A percentile compares a stretch with the other conserved stretches of the same genome.
These are phyloP conservation scores for Fistularia commersonii DNA, from an alignment of 2,797 vertebrate species.

Conservation along the genomic window DNA sequence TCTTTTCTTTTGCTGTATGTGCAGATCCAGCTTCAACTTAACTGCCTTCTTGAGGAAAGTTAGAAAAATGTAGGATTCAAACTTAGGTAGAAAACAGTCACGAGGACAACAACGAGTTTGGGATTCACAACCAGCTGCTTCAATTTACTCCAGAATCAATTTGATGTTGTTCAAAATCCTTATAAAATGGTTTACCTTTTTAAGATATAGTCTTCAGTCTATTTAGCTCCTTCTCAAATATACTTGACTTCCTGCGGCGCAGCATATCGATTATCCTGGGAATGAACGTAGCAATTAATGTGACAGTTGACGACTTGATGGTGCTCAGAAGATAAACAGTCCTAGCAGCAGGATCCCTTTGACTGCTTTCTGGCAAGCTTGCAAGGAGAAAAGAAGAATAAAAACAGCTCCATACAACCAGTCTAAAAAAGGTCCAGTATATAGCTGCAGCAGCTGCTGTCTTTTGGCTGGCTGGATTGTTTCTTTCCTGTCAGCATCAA, in stretches of 20 bases:
- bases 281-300: background rate
- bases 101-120: too few relatives aligned
- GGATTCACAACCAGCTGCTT: too few relatives aligned
- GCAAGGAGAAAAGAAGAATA: slow-evolving; percentile 6
- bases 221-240: slow-evolving; percentile 6
- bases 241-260: slow-evolving; percentile 17
- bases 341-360: slow-evolving; percentile 20
- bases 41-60: too few relatives aligned
- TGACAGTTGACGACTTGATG: slow-evolving; percentile 7
- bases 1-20: too few relatives aligned
- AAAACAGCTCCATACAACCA: slow-evolving; percentile 11
- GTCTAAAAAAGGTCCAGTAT: slow-evolving; percentile 22
- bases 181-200: slow-evolving; percentile 11
- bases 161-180: slow-evolving; percentile 9
- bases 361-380: slow-evolving; percentile 1
- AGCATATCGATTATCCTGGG: slow-evolving; percentile 10
- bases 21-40: background rate
- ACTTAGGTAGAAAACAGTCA: too few relatives aligned
- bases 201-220: slow-evolving; percentile 16
- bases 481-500: slow-evolving; percentile 50
- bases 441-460: slow-evolving; percentile 41
- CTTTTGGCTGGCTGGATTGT: slow-evolving; percentile 32
- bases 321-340: slow-evolving; percentile 12
- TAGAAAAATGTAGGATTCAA: too few relatives aligned
- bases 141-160: slow-evolving; percentile 8